Evolutionary conservation across 37 sponge, comb jelly and placozoan genomes (phyloP), one percentile per base, ranked within the genome.

Genomic region (Amphimedon queenslandica): DNA sequence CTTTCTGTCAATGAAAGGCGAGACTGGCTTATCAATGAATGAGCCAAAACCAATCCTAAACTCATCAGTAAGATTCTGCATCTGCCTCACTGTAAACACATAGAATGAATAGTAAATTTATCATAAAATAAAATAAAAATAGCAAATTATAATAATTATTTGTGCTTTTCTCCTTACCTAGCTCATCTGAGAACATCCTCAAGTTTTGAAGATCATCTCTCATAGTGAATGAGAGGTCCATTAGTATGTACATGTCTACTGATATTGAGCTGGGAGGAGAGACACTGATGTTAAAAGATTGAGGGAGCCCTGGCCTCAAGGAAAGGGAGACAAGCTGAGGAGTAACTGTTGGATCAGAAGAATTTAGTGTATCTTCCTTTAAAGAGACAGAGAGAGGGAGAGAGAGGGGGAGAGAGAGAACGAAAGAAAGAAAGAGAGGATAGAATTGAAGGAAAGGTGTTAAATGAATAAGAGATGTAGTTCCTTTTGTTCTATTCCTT

Each of bases 21-120:
- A n/a, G 18, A 81, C 78, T 27, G 71, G 28, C 37, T 90, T 90
- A 64, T 92, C 93, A 53, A 87, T 63, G 71, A 87, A 92, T 3
- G 88, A 84, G 1, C 93, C 93, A 83, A 83, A 92, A 25, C 78
- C 93, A 67, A 92, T 83, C 32, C 79, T 64, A 31, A 84, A 87
- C 24, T 83, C 84, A 72, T 35, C 60, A 21, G 78, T 92, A 11
- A 92, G 41, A 33, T 29, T 39, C 16, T 63, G 40, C 78, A 92
- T 72, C 16, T 66, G 71, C 3, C 51, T 16, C 31, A 92, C 84
- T 89, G 65, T 18, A 58, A 40, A 69, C 2, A 11, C 2, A 65
- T 23, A 34, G 32, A 47, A 47, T 47, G 13, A 47, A 18, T 8
- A 47, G 8, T 47, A 18, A 21, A 67, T 37, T 37, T 4, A 37